These are phyloP conservation scores for Heliconius hortense DNA, from an alignment of 2,888 invertebrate genomes.

Conservation along the genomic window DNA sequence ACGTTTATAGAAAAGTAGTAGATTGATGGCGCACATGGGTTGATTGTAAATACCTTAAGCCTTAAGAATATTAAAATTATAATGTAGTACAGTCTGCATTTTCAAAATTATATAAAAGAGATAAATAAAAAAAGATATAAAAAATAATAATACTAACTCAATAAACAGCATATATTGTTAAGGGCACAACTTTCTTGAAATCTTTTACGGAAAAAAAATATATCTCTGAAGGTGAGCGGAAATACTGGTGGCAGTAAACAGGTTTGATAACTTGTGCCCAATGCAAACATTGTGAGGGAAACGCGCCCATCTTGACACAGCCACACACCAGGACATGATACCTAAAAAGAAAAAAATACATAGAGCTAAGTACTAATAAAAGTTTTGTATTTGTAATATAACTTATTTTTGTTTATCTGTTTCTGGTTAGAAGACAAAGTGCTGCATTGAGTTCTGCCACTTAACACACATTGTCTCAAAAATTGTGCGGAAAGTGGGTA, in stretches of 20 bases:
- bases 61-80: too few species aligned
- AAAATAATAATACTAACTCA: constrained; percentile 59
- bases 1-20: not conserved
- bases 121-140: not conserved
- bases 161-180: constrained; percentile 71
- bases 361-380: not conserved
- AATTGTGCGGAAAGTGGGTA: too few species aligned
- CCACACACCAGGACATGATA: constrained; percentile 94
- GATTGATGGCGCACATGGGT: too few species aligned
- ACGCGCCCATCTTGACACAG: constrained; percentile 90
- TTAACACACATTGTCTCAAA: too few species aligned
- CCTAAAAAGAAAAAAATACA: constrained; percentile 64
- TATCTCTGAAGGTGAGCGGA: constrained; percentile 87
- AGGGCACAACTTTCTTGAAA: constrained; percentile 68
- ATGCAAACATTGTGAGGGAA: constrained; percentile 85
- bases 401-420: not conserved
- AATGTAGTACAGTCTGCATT: too few species aligned
- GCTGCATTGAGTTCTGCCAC: too few species aligned
- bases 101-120: too few species aligned
- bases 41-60: too few species aligned
- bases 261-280: constrained; percentile 87
- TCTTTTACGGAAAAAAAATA: constrained; percentile 84
- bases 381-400: not conserved
- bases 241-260: constrained; percentile 85
- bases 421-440: too few species aligned